These are phyloP conservation scores for Coptodon rendalli DNA, from an alignment of 2,113 vertebrate genomes.

Conservation along the genomic window DNA sequence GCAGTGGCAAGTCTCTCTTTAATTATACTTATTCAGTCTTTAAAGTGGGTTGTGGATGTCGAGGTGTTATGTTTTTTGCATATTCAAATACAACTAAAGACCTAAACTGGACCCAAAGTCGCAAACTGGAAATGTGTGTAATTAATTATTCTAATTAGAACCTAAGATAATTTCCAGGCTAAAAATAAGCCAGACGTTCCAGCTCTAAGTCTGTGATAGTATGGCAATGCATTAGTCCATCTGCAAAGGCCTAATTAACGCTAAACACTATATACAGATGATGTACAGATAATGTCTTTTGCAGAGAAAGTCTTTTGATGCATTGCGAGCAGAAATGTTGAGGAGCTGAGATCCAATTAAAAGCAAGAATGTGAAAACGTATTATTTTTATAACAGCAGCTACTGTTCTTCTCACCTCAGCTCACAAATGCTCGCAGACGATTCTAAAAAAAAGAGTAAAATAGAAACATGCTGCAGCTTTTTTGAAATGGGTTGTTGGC, in stretches of 20 bases:
- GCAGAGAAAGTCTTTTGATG: not conserved
- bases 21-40: not conserved
- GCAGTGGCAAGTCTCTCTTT: not conserved
- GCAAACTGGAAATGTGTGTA: not conserved
- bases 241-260: not conserved
- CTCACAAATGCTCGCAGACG: not conserved
- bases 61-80: not conserved
- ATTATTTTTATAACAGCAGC: not conserved
- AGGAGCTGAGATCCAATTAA: not conserved
- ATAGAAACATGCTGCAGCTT: not conserved
- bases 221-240: not conserved
- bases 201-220: not conserved
- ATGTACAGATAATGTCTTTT: not conserved
- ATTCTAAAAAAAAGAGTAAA: not conserved
- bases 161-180: not conserved
- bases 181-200: too few species aligned
- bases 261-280: not conserved
- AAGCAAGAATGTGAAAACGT: not conserved
- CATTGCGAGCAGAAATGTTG: not conserved
- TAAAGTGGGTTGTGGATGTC: not conserved
- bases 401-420: not conserved
- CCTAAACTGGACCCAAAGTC: not conserved
- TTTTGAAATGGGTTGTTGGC: not conserved
- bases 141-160: not conserved
- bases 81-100: not conserved